These are phyloP conservation scores for Drosophila antonietae DNA, from an alignment of 2,888 invertebrate genomes.

Conservation along the genomic window DNA sequence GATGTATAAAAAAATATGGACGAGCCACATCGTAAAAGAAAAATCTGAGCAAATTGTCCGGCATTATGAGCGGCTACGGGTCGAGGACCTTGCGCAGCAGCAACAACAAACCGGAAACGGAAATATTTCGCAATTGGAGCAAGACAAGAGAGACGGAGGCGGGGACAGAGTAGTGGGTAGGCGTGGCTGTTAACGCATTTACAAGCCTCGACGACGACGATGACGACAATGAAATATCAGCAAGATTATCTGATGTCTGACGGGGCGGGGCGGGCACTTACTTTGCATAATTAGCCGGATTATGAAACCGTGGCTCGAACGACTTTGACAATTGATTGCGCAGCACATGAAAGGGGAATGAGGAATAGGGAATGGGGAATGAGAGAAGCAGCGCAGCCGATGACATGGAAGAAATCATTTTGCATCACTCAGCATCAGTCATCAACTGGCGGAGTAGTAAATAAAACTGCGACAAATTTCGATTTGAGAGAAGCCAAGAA, in stretches of 20 bases:
- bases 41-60: conserved; percentile 56
- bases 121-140: conserved; percentile 68
- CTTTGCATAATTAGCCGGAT: conserved; percentile 79
- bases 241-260: conserved; percentile 63
- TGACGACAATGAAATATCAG: conserved; percentile 77
- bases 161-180: not conserved
- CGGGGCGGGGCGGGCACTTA: conserved; percentile 50
- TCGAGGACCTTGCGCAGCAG: conserved; percentile 43
- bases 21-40: conserved; percentile 45
- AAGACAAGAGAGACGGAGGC: conserved; percentile 3
- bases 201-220: conserved; percentile 67
- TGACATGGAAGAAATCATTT: conserved; percentile 68
- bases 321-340: conserved; percentile 68
- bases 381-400: conserved; percentile 27
- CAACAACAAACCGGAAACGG: conserved; percentile 63
- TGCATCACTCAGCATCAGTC: conserved; percentile 22
- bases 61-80: conserved; percentile 50
- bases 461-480: conserved; percentile 37
- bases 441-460: conserved; percentile 36
- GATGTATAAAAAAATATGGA: conserved; percentile 40
- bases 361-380: not conserved
- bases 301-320: conserved; percentile 55
- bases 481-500: not conserved
- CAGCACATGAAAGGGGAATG: not conserved
- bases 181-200: conserved; percentile 76